A percentile compares a stretch with the other conserved stretches of the same genome.
phyloP scores from a whole-genome alignment of 2,888 invertebrate species.

The Sturmia bella region DNA sequence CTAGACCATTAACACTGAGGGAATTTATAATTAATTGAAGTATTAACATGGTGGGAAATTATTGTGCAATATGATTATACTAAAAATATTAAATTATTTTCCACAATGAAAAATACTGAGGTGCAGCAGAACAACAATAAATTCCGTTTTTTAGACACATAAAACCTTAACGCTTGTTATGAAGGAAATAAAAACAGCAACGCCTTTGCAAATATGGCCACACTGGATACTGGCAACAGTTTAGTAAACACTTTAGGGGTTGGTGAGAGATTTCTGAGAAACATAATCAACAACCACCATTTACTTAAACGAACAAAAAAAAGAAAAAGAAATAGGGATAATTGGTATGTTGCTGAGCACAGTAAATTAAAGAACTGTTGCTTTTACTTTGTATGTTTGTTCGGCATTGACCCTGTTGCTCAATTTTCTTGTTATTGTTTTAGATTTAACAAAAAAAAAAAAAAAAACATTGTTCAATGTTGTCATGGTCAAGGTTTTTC shows the following conservation, averaged over 20 bases:
- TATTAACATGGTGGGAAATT: too few relatives aligned
- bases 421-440: conserved; percentile 4
- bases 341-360: conserved; percentile 2
- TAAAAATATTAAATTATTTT: too few relatives aligned
- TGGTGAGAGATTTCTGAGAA: background rate
- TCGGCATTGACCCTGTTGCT: conserved; percentile 52
- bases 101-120: too few relatives aligned
- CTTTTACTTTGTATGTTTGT: conserved; percentile 6
- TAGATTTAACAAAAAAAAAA: background rate
- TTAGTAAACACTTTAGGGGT: conserved; percentile 1
- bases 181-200: background rate
- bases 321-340: background rate
- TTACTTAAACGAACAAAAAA: too few relatives aligned
- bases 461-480: background rate
- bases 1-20: too few relatives aligned
- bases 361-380: conserved; percentile 36
- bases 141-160: too few relatives aligned
- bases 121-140: too few relatives aligned
- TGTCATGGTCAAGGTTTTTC: conserved; percentile 49
- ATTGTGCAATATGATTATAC: too few relatives aligned
- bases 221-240: background rate
- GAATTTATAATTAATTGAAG: too few relatives aligned
- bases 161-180: too few relatives aligned
- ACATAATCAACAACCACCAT: background rate
- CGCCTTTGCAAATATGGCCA: background rate